phyloP scores from a whole-genome alignment of 2,113 vertebrate species.

The Tragelaphus imberbis region DNA sequence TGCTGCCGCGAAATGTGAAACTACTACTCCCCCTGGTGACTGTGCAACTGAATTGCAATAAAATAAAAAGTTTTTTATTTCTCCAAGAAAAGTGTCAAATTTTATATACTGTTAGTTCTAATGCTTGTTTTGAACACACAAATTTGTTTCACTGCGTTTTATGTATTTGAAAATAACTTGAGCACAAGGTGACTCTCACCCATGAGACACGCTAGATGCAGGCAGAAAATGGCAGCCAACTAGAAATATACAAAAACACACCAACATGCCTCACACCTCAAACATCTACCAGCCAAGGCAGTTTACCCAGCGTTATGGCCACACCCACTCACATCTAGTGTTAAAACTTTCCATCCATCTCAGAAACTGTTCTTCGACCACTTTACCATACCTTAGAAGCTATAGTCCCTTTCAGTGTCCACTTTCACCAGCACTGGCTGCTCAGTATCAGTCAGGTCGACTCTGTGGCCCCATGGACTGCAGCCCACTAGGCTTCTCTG shows the following conservation, averaged over 20 bases:
- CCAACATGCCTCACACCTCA: background rate
- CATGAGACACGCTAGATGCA: background rate
- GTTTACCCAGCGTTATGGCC: background rate
- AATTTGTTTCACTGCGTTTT: background rate
- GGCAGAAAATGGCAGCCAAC: background rate
- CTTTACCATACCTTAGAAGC: background rate
- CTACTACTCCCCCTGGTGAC: conserved; percentile 78
- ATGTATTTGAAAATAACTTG: background rate
- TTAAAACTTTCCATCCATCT: background rate
- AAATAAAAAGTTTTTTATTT: conserved; percentile 55
- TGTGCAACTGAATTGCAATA: conserved; percentile 61
- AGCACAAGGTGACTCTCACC: background rate
- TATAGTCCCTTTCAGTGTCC: background rate
- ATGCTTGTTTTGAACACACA: conserved; percentile 11
- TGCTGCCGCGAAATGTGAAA: conserved; percentile 40
- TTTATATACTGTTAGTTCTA: background rate
- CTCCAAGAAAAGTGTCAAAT: background rate
- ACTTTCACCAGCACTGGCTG: background rate
- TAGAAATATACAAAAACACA: background rate
- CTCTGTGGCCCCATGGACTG: background rate
- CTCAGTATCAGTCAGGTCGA: background rate
- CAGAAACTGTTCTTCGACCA: background rate
- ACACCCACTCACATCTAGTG: background rate
- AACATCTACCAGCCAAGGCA: background rate
- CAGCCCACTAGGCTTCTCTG: background rate